These are phyloP conservation scores for Pollenia griseotomentosa DNA, from an alignment of 2,888 invertebrate genomes.

Conservation along the genomic window DNA sequence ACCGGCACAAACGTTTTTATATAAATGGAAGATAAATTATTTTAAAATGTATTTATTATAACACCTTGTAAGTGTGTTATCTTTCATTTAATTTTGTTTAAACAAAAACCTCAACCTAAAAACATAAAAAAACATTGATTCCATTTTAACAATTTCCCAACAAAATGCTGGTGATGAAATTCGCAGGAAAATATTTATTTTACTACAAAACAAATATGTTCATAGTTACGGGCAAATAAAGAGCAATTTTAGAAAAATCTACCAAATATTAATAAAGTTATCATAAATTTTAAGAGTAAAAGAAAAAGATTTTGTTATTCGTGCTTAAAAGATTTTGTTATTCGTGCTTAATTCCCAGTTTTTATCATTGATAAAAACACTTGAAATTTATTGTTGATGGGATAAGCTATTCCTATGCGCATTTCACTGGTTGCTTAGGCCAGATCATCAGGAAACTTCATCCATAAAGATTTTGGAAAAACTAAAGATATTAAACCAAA, in stretches of 20 bases:
- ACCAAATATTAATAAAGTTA: not conserved
- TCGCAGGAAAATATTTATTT: slow-evolving; percentile 3
- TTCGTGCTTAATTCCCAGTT: no score
- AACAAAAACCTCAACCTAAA: slow-evolving; percentile 27
- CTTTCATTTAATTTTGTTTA: not conserved
- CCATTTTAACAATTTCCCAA: slow-evolving; percentile 11
- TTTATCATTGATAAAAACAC: no score
- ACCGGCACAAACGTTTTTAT: no score
- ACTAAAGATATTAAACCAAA: no score
- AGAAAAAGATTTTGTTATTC: no score
- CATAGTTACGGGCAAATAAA: not conserved
- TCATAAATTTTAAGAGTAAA: not conserved
- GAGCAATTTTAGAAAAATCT: not conserved
- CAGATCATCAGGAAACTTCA: no score
- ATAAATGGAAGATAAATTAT: no score
- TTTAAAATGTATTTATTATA: not conserved
- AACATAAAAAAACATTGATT: not conserved
- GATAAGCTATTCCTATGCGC: no score
- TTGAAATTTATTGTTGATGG: no score
- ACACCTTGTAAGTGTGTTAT: not conserved
- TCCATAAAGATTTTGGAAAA: no score
- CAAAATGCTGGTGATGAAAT: slow-evolving; percentile 18
- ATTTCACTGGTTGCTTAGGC: no score
- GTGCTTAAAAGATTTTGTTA: no score
- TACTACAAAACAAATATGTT: not conserved